Evolutionary conservation across 1,140 invertebrate species (phyloP), one percentile per base, ranked within the genome.

Genomic region (Bombus sibiricus): DNA sequence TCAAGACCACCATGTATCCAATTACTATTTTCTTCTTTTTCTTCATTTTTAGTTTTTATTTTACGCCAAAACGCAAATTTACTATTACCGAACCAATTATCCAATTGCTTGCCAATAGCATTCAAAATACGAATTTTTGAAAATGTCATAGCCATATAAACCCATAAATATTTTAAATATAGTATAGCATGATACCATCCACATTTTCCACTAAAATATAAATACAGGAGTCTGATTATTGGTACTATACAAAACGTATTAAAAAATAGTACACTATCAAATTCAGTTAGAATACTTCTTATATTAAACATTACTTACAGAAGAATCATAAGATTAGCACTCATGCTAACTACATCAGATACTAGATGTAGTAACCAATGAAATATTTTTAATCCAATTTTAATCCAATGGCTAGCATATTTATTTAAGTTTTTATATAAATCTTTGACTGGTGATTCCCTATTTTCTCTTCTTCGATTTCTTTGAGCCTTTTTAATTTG

Each of bases 291-390:
- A 92, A 95, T 53, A 93, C 92, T 95, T 93, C 47, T 94, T 95
- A 69, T 90, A 25, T 85, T 69, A 76, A 90, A 28, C 37, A 37
- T 69, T 92, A 97, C 97, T 97, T 95, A 97, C 97, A 97, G 95
- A 91, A 98, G 97, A 93, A 97, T 96, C 41, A 97, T 96, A 83
- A 98, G 96, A 94, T 97, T 97, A 66, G 96, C 95, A 91, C 97
- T 98, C 95, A 98, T 97, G 73, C 96, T 96, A 78, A 97, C 96
- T 85, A 98, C 97, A 93, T 98, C 97, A 81, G 96, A 97, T 13
- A 98, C 96, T 77, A 98, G 94, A 95, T 97, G 96, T 71, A 97
- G 94, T 69, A 98, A 96, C 98, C 98, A 98, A 76, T 96, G 95
- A 81, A 97, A 92, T 82, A 97, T 95, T 86, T 97, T 97, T 80